Conservation (phyloP, 2,797 vertebrate species). For the Trematomus bernacchii region DNA sequence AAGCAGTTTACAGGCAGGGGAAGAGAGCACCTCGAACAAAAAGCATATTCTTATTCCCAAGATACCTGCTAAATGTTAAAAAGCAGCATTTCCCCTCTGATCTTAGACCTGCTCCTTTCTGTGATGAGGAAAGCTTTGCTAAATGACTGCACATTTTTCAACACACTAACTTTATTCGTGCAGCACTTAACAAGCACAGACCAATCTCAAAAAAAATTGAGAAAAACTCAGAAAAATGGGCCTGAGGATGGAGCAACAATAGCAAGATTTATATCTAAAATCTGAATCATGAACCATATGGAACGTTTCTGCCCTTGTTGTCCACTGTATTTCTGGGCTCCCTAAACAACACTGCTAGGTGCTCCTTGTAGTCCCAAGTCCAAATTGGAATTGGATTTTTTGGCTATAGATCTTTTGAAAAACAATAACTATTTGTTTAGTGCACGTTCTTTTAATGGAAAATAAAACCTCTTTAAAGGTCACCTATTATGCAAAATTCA, state of each 20-base stretch:
- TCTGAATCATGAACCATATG: not conserved
- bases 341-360: not conserved
- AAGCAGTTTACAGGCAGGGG: constrained; percentile 72
- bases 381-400: not conserved
- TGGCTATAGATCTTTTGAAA: not conserved
- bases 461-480: not conserved
- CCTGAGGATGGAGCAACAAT: not conserved
- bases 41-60: constrained; percentile 48
- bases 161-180: constrained; percentile 13
- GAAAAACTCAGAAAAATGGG: not conserved
- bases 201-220: too few species aligned
- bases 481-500: too few species aligned
- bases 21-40: constrained; percentile 50
- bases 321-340: not conserved
- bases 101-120: constrained; percentile 28
- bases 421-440: too few species aligned
- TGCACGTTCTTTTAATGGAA: not conserved
- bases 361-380: not conserved
- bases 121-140: not conserved
- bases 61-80: constrained; percentile 35
- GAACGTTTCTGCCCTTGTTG: not conserved
- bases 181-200: constrained; percentile 18
- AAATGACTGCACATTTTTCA: constrained; percentile 5
- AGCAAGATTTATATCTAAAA: not conserved
- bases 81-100: constrained; percentile 1